phyloP scores from a whole-genome alignment of 2,113 vertebrate genomes.

The Percopsis transmontana region DNA sequence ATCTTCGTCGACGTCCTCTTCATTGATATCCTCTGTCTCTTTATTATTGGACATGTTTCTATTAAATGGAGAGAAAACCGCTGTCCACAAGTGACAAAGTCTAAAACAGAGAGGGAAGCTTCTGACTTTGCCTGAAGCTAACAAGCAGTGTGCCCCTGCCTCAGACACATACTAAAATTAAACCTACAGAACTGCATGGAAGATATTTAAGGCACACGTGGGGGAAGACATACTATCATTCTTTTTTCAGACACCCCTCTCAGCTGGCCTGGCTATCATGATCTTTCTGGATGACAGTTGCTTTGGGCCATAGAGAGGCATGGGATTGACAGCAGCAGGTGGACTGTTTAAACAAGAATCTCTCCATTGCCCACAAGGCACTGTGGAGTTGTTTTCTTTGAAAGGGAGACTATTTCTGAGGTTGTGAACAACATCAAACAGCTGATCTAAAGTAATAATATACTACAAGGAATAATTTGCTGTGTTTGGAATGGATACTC shows the following conservation, averaged over 20 bases:
- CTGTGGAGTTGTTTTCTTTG: conserved; percentile 31
- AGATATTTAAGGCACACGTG: conserved; percentile 84
- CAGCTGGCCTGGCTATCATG: conserved; percentile 86
- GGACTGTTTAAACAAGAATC: conserved; percentile 42
- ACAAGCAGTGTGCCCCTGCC: conserved; percentile 46
- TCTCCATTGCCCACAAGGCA: conserved; percentile 22
- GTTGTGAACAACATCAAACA: conserved; percentile 39
- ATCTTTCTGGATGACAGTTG: conserved; percentile 87
- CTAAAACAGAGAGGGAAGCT: conserved; percentile 31
- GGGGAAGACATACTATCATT: conserved; percentile 62
- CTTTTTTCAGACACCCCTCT: conserved; percentile 80
- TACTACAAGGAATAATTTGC: neutral
- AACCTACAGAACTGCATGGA: conserved; percentile 77
- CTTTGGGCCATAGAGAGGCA: conserved; percentile 49
- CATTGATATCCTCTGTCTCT: conserved; percentile 61
- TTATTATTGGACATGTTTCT: conserved; percentile 64
- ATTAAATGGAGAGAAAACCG: neutral
- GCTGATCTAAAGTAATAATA: neutral
- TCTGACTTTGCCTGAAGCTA: conserved; percentile 42
- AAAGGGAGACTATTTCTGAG: conserved; percentile 35
- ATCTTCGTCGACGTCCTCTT: conserved; percentile 88
- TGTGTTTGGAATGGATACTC: neutral
- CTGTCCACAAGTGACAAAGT: neutral
- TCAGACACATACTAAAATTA: conserved; percentile 87
- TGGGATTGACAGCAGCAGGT: conserved; percentile 70